phyloP scores from a whole-genome alignment of 2,888 invertebrate species.

The Agriopis aurantiaria region DNA sequence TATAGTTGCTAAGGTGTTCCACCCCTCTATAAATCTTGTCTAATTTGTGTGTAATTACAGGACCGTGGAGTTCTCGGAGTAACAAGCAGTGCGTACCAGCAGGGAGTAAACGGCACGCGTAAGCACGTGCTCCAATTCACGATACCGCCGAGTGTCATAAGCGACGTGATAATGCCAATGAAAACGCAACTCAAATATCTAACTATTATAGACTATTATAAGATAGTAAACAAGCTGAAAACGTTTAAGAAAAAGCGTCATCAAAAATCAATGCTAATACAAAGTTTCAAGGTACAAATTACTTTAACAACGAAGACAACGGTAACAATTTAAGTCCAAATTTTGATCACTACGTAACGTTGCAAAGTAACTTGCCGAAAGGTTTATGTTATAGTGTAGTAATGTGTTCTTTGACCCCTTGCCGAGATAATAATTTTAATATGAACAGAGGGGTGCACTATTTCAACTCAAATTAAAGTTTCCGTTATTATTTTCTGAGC shows the following conservation, averaged over 20 bases:
- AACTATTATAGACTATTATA: constrained; percentile 43
- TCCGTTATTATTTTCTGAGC: constrained; percentile 73
- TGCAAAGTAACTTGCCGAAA: constrained; percentile 75
- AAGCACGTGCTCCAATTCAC: constrained; percentile 71
- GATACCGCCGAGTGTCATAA: constrained; percentile 51
- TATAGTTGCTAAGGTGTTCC: constrained; percentile 85
- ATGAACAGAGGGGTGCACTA: constrained; percentile 76
- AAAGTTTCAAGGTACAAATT: constrained; percentile 66
- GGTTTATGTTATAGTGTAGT: constrained; percentile 74
- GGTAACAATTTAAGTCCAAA: constrained; percentile 59
- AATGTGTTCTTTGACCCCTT: constrained; percentile 83
- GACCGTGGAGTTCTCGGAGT: constrained; percentile 81
- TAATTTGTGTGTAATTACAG: constrained; percentile 87
- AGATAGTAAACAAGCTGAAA: constrained; percentile 55
- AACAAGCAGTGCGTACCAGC: constrained; percentile 85
- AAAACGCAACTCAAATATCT: constrained; percentile 50
- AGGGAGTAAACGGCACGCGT: constrained; percentile 83
- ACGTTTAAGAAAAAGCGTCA: constrained; percentile 53
- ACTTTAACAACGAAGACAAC: constrained; percentile 53
- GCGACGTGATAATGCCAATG: constrained; percentile 33
- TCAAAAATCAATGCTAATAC: constrained; percentile 66
- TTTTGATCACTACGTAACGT: constrained; percentile 73
- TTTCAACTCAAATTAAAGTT: constrained; percentile 76
- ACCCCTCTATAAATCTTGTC: constrained; percentile 86
- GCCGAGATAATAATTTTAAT: constrained; percentile 77